Base-by-base conservation (phyloP, 1,140 invertebrate genomes). In the Atta colombica region DNA sequence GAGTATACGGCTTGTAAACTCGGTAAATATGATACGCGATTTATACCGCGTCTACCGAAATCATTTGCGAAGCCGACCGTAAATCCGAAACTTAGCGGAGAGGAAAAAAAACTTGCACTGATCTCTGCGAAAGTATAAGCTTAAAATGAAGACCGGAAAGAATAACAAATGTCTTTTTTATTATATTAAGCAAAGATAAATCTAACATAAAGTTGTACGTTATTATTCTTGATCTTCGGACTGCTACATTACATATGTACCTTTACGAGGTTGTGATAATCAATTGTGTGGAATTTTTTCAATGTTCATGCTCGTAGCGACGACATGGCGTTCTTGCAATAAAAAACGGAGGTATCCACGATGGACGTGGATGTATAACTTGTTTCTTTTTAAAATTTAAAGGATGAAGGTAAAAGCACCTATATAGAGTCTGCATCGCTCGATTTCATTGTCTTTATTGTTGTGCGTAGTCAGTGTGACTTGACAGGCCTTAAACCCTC, bases 401-500 rank as follows among this genome's bases (percentile, higher is more conserved):
- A 35, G 49, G 16, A 35, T 25, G 35, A 35, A 60, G 77, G 77
- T 51, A 66, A 55, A 21, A 82, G 18, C 31, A 60, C 16, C 60
- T 6, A 3, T 7, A 31, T 68, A 58, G n/a, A 55, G 45, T 45
- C 77, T 87, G 85, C 87, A 55, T 69, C 88, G 68, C 68, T 87
- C 77, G 85, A 90, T 87, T 89, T 75, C 65, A 72, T 74, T 89
- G 88, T 90, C 88, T 90, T 90, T 90, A 90, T 90, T 88, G 60
- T 84, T 53, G 63, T 14, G 71, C 89, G 72, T 78, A 89, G 89
- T 90, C 88, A 87, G 85, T 84, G 66, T 82, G 65, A 77, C 75
- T 72, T 91, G 91, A 92, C 91, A 91, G 89, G 60, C 81, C 63
- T 25, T 92, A 88, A 92, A 88, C 90, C 91, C 68, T 71, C 86